Evolutionary conservation across 2,113 vertebrate genomes (phyloP), one percentile per base, ranked within the genome.

Genomic region (Lycaon pictus): DNA sequence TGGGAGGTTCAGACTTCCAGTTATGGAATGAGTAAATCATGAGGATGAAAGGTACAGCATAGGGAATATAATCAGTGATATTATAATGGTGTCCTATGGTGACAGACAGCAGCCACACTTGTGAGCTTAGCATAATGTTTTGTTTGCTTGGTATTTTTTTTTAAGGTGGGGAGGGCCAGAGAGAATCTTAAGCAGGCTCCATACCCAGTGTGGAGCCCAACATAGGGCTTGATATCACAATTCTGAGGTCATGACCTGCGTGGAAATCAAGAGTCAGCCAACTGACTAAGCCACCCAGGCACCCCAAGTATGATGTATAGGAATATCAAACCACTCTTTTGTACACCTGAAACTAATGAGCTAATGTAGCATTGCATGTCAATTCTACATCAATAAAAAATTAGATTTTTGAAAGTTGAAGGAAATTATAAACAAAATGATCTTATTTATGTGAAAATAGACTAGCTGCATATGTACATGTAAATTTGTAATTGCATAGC

Each of bases 401-500:
- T 4, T 20, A 48, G 43, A 16, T 77, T 51, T 51, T 51, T 51
- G 1, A 29, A 69, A 85, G 16, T 63, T 65, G 51, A 82, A 74
- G 29, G 91, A 97, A 83, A 79, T 43, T 86, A 62, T 85, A 76
- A 74, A 82, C 15, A 51, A 93, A 88, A 74, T 81, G 27, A 51
- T 7, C 29, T 60, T 81, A 37, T 20, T 83, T 72, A 25, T 60
- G 12, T 58, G 56, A n/a, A 29, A 29, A 29, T 51, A 87, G 23
- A 93, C 76, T 20, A 88, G 48, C 27, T 60, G 48, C 22, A 4
- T 19, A 58, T 17, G n/a, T 69, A 51, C 25, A 37, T 56, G 2
- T 48, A 80, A 85, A 37, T 92, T 77, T 56, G 12, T 79, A 74
- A 58, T 67, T 23, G 20, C 35, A n/a, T 32, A 63, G 63, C 43